Conservation (phyloP, 2,888 invertebrate genomes). For the Clepsis dumicolana region DNA sequence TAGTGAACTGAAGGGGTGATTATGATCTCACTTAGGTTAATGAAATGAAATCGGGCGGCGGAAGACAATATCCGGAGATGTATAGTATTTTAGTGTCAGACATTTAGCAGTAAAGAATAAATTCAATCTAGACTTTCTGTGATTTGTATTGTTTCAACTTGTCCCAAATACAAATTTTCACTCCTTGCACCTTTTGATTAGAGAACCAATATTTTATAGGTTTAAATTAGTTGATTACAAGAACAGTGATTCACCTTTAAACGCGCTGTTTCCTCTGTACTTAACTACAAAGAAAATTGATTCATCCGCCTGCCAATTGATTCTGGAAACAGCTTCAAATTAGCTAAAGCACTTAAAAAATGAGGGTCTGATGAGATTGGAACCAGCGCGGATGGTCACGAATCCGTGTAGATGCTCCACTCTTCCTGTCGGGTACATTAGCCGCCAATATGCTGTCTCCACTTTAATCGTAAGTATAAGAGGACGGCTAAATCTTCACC, state of each 20-base stretch:
- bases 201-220: too few species aligned
- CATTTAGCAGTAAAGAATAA: too few species aligned
- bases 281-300: conserved; percentile 6
- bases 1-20: too few species aligned
- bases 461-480: neutral
- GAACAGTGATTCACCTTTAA: neutral
- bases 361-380: conserved; percentile 3
- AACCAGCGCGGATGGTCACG: conserved; percentile 1
- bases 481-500: neutral
- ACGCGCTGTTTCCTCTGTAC: neutral
- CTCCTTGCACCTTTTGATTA: too few species aligned
- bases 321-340: conserved; percentile 19
- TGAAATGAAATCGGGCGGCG: neutral
- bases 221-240: neutral
- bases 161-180: too few species aligned
- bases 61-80: neutral
- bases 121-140: too few species aligned
- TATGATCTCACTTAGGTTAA: too few species aligned
- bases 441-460: neutral
- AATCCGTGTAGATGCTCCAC: neutral
- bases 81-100: neutral
- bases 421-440: neutral
- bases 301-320: conserved; percentile 20
- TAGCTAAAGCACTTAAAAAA: conserved; percentile 19
- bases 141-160: too few species aligned